Evolutionary conservation across 1,140 invertebrate genomes (phyloP).

Genomic region (Papilio polytes): DNA sequence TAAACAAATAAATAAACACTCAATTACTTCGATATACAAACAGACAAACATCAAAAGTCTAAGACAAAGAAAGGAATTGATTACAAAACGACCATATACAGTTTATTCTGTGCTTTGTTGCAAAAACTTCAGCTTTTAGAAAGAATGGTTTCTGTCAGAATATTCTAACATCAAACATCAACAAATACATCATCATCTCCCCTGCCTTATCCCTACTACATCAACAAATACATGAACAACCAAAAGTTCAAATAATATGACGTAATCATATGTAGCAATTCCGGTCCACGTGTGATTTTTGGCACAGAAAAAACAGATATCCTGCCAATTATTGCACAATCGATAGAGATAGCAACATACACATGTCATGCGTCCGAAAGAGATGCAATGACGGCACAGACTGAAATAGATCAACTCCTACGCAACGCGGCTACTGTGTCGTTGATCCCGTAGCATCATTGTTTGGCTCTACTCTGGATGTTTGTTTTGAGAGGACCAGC

Average conservation of each 20-base stretch:
- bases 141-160: too few relatives aligned
- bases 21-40: not conserved
- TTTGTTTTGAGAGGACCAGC: slow-evolving; percentile 53
- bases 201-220: too few relatives aligned
- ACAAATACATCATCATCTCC: too few relatives aligned
- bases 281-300: slow-evolving; percentile 74
- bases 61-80: not conserved
- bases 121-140: not conserved
- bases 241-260: not conserved
- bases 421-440: slow-evolving; percentile 68
- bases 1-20: not conserved
- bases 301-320: slow-evolving; percentile 58
- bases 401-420: slow-evolving; percentile 77
- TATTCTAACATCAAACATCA: not conserved
- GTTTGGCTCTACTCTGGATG: slow-evolving; percentile 48
- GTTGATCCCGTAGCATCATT: slow-evolving; percentile 74
- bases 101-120: not conserved
- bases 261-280: slow-evolving; percentile 34
- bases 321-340: slow-evolving; percentile 80
- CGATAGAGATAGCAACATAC: slow-evolving; percentile 51
- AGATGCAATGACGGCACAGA: slow-evolving; percentile 57
- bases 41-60: not conserved
- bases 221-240: slow-evolving; percentile 1
- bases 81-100: not conserved
- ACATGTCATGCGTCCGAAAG: slow-evolving; percentile 45